phyloP scores from a whole-genome alignment of 2,888 invertebrate genomes.

The Cheiracanthium punctorium region DNA sequence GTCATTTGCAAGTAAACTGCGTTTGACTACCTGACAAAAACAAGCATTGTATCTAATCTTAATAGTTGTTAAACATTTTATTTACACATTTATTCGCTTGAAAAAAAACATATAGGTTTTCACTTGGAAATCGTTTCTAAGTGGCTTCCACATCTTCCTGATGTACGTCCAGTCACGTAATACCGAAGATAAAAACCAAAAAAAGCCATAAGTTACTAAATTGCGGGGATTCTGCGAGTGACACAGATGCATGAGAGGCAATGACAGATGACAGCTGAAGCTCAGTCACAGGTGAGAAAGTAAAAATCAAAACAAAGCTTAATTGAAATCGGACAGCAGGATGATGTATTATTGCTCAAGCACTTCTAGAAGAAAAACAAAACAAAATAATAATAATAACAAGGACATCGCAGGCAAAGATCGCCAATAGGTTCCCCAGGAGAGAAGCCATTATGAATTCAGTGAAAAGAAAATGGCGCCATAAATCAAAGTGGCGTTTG shows the following conservation, averaged over 20 bases:
- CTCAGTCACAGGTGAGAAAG: constrained; percentile 3
- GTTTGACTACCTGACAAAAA: not conserved
- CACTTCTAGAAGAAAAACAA: no score
- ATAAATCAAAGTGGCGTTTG: not conserved
- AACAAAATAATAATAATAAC: not conserved
- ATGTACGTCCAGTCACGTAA: not conserved
- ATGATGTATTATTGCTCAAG: not conserved
- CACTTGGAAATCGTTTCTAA: not conserved
- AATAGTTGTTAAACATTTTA: not conserved
- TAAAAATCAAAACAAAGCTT: not conserved
- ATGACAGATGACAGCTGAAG: constrained; percentile 8
- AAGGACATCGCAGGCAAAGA: not conserved
- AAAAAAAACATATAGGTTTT: not conserved
- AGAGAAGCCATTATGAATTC: constrained; percentile 3
- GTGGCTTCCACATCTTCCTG: not conserved
- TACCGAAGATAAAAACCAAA: not conserved
- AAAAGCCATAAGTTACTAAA: not conserved
- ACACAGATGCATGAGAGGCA: constrained; percentile 3
- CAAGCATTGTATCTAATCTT: not conserved
- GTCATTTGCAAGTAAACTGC: no score
- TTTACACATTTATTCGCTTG: not conserved
- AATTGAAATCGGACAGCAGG: not conserved
- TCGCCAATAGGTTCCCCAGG: not conserved
- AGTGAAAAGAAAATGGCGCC: not conserved
- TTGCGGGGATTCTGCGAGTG: not conserved